These are phyloP conservation scores for Rhabdomys dilectus DNA, from an alignment of 2,113 vertebrate genomes.

Conservation along the genomic window DNA sequence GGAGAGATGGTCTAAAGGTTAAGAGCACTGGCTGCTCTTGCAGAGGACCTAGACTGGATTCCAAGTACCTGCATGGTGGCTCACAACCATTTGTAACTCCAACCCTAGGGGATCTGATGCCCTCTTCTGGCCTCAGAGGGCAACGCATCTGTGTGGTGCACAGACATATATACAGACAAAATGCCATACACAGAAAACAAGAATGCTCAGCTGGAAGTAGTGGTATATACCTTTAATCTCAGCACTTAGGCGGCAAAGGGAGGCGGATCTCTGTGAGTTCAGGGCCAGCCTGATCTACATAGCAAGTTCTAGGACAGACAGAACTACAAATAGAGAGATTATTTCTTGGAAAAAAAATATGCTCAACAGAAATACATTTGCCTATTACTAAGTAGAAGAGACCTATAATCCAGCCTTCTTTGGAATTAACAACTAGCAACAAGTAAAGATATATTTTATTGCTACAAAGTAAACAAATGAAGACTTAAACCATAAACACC, in stretches of 20 bases:
- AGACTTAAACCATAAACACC: background rate
- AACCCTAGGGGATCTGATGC: background rate
- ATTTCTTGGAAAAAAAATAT: background rate
- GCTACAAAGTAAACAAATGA: slow-evolving; percentile 43
- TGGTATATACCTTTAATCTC: background rate
- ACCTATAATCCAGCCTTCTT: background rate
- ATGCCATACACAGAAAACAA: background rate
- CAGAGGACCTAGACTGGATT: background rate
- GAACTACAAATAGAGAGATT: background rate
- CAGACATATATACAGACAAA: background rate
- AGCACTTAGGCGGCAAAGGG: background rate
- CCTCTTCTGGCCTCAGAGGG: background rate
- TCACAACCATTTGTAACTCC: background rate
- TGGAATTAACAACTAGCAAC: slow-evolving; percentile 10
- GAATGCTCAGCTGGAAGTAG: background rate
- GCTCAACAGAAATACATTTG: background rate
- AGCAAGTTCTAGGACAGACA: background rate
- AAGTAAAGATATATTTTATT: slow-evolving; percentile 27
- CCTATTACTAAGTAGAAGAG: background rate
- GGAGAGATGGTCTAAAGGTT: background rate
- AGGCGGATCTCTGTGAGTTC: background rate
- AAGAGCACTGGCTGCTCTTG: background rate
- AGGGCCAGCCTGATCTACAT: background rate
- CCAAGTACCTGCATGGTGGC: background rate
- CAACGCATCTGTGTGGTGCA: background rate